These are phyloP conservation scores for Porites lutea DNA, from an alignment of 64 coral and sea anemone species.

Conservation along the genomic window DNA sequence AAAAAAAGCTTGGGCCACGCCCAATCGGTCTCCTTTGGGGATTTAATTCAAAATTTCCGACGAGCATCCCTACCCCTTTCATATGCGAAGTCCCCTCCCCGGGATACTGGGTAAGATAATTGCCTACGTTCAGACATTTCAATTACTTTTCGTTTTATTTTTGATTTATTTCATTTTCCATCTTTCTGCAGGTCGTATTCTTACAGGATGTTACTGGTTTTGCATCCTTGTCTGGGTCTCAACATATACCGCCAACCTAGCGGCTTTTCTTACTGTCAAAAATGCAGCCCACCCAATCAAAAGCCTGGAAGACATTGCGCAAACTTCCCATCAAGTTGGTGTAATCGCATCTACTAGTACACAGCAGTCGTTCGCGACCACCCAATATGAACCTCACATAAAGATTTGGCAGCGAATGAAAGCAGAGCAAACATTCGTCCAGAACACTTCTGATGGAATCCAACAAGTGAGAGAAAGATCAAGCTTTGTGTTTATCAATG, in stretches of 20 bases:
- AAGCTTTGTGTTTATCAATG: neutral
- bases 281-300: neutral
- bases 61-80: no score
- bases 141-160: no score
- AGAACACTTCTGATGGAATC: conserved; percentile 10
- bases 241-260: neutral
- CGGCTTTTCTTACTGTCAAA: conserved; percentile 44
- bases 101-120: no score
- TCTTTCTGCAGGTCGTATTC: neutral
- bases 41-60: no score
- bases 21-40: no score
- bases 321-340: neutral
- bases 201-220: no score
- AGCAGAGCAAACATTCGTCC: neutral
- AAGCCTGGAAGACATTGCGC: neutral
- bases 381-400: conserved; percentile 10
- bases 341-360: neutral
- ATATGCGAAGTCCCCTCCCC: no score
- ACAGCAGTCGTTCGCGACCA: neutral
- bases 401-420: conserved; percentile 21
- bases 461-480: conserved; percentile 9
- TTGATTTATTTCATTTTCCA: neutral
- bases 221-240: no score
- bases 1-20: no score
- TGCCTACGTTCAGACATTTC: no score